Conservation (phyloP, 2,797 vertebrate genomes). For the Gambelia wislizenii region DNA sequence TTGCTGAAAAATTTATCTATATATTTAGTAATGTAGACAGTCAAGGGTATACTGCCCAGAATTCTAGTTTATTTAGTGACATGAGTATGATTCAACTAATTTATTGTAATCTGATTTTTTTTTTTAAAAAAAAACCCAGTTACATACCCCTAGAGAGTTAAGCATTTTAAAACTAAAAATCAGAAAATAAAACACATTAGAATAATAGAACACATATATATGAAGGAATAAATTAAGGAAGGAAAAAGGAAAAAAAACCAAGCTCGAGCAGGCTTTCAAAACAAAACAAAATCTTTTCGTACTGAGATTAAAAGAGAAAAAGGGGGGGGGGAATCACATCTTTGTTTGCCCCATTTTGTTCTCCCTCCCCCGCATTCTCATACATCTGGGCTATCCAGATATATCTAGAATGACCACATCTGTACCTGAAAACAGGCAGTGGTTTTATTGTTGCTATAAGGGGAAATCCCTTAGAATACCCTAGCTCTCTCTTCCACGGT, state of each 20-base stretch:
- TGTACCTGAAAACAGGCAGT: neutral
- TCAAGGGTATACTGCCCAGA: neutral
- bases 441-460: neutral
- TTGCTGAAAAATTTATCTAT: neutral
- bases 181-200: neutral
- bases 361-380: neutral
- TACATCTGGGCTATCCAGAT: neutral
- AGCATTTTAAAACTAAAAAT: constrained; percentile 14
- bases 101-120: neutral
- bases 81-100: neutral
- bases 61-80: neutral
- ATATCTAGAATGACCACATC: neutral
- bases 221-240: neutral
- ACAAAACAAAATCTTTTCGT: neutral
- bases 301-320: neutral
- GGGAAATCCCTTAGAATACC: neutral
- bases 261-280: neutral
- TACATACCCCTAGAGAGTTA: neutral
- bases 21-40: neutral
- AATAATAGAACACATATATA: neutral
- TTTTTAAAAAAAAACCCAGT: neutral
- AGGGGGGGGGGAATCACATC: neutral
- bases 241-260: neutral
- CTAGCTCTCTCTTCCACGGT: neutral
- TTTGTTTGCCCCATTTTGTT: constrained; percentile 15